These are phyloP conservation scores for Pavo muticus DNA, from an alignment of 2,113 vertebrate genomes.

Conservation along the genomic window DNA sequence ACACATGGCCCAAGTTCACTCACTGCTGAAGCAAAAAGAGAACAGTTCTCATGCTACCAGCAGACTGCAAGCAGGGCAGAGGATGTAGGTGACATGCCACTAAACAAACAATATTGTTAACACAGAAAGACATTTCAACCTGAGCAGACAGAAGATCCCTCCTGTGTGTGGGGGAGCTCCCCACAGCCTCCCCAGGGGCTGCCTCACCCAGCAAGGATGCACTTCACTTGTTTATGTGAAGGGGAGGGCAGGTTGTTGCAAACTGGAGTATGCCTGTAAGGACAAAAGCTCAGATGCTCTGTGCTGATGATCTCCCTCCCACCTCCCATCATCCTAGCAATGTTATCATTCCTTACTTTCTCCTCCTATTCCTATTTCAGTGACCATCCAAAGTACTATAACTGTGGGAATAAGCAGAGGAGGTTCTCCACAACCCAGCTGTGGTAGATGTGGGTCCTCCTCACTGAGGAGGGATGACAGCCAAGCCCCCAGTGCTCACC, in stretches of 20 bases:
- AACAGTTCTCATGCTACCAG: not conserved
- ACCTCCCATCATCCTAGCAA: not conserved
- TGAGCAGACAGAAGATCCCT: not conserved
- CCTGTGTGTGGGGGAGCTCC: not conserved
- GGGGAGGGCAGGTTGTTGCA: not conserved
- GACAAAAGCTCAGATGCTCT: not conserved
- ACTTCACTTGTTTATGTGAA: not conserved
- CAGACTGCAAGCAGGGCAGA: not conserved
- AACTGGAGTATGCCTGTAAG: not conserved
- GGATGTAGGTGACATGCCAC: not conserved
- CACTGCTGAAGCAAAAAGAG: not conserved
- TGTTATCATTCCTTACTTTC: not conserved
- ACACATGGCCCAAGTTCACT: fast-evolving
- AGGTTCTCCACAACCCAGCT: not conserved
- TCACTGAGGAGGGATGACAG: not conserved
- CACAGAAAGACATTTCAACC: not conserved
- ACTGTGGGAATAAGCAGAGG: not conserved
- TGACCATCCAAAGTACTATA: not conserved
- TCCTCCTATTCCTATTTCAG: not conserved
- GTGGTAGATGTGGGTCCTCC: not conserved
- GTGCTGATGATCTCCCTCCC: not conserved
- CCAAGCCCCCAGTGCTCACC: not conserved
- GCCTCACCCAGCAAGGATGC: not conserved
- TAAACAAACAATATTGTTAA: not conserved
- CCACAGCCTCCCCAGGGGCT: not conserved